These are phyloP conservation scores for Etheostoma nigrum DNA, from an alignment of 2,797 vertebrate species.

Conservation along the genomic window DNA sequence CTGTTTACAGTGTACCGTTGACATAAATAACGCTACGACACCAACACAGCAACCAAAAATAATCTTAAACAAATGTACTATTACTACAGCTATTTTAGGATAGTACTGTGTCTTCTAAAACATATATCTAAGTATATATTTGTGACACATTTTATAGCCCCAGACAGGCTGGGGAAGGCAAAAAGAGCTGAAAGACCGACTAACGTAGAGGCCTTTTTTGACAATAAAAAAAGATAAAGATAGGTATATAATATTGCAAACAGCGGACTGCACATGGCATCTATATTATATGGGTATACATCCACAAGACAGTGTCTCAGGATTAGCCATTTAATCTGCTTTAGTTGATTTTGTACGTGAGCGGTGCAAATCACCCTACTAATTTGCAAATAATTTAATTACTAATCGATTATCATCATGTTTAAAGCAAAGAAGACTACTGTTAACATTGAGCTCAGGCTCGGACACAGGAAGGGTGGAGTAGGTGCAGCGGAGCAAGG, in stretches of 20 bases:
- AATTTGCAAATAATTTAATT: slow-evolving; percentile 7
- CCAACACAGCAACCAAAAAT: neutral
- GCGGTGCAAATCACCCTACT: neutral
- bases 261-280: slow-evolving; percentile 5
- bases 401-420: neutral
- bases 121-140: too few species aligned
- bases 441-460: too few species aligned
- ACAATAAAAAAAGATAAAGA: neutral
- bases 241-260: neutral
- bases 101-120: too few species aligned
- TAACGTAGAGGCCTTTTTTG: neutral
- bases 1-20: neutral
- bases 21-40: neutral
- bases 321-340: neutral
- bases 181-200: neutral
- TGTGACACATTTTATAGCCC: neutral
- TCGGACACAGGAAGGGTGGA: too few species aligned
- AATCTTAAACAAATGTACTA: neutral
- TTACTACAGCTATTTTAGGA: neutral
- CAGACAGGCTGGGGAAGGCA: neutral
- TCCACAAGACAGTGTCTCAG: too few species aligned
- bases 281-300: neutral
- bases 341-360: neutral
- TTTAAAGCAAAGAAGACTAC: too few species aligned
- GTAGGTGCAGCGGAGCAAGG: too few species aligned